Evolutionary conservation across 2,888 invertebrate species (phyloP).

Genomic region (Amblyteles armatorius): DNA sequence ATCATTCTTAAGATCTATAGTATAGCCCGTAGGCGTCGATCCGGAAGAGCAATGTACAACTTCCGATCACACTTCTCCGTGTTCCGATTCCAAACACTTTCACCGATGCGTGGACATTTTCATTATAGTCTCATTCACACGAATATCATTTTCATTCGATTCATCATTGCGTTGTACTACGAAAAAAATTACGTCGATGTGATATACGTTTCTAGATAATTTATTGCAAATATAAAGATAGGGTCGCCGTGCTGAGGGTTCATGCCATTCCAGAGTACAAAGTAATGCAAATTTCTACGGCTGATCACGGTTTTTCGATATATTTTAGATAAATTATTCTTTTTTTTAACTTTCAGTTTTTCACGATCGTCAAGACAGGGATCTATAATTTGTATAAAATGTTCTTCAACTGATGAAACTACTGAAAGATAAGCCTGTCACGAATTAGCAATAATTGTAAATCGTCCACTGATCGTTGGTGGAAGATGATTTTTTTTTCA

Average conservation of each 20-base stretch:
- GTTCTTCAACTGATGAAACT: constrained; percentile 15
- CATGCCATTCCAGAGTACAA: constrained; percentile 63
- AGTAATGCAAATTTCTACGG: constrained; percentile 43
- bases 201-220: constrained; percentile 49
- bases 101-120: constrained; percentile 33
- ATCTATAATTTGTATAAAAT: constrained; percentile 10
- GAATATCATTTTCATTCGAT: constrained; percentile 34
- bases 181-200: constrained; percentile 41
- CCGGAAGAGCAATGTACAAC: constrained; percentile 55
- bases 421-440: constrained; percentile 26
- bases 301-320: constrained; percentile 26
- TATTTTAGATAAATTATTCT: constrained; percentile 23
- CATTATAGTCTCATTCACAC: constrained; percentile 6
- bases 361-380: neutral
- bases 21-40: constrained; percentile 44
- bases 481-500: constrained; percentile 24
- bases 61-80: constrained; percentile 56
- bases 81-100: constrained; percentile 38
- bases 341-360: constrained; percentile 1
- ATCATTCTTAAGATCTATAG: constrained; percentile 64
- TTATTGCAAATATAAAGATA: constrained; percentile 65
- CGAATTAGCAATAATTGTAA: constrained; percentile 12
- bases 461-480: constrained; percentile 43
- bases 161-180: constrained; percentile 20
- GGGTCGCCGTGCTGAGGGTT: constrained; percentile 75